phyloP scores from a whole-genome alignment of 2,113 vertebrate species.

The Tapirus terrestris region DNA sequence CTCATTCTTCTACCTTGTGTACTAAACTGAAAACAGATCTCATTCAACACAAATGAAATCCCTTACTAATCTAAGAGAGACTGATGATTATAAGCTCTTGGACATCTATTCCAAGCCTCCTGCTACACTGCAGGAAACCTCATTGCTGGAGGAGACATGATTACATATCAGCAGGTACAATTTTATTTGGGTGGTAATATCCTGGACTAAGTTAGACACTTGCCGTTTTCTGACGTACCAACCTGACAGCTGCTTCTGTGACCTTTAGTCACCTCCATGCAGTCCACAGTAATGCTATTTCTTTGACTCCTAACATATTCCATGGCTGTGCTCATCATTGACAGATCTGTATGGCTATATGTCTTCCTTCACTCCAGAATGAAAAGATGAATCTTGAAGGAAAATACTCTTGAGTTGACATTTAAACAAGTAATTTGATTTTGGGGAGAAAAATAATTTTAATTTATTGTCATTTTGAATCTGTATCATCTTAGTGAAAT shows the following conservation, averaged over 20 bases:
- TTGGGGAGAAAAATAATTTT: conserved; percentile 55
- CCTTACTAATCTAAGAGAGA: not conserved
- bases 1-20: not conserved
- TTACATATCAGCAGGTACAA: not conserved
- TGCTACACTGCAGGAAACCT: not conserved
- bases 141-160: conserved; percentile 31
- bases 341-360: conserved; percentile 13
- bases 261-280: conserved; percentile 34
- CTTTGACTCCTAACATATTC: conserved; percentile 3
- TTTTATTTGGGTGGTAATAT: not conserved
- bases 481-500: conserved; percentile 3
- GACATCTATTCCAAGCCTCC: not conserved
- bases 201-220: conserved; percentile 38
- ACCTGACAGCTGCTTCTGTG: conserved; percentile 30
- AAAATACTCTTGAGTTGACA: conserved; percentile 16
- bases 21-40: not conserved
- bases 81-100: not conserved
- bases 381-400: conserved; percentile 50
- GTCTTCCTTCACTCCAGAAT: conserved; percentile 17
- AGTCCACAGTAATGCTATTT: not conserved
- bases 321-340: not conserved
- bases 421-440: conserved; percentile 59
- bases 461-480: conserved; percentile 60
- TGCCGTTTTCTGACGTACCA: not conserved
- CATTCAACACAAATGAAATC: not conserved